Conservation (phyloP, 2,113 vertebrate species). For the human (Homo sapiens) region GRCh38 chr2:398001-398500, state of each 20-base stretch:
- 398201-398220: background rate
- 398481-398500: too few relatives aligned
- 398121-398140: background rate
- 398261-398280: background rate
- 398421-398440: background rate
- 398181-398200: too few relatives aligned
- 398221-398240: background rate
- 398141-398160: background rate
- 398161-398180: background rate
- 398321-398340: too few relatives aligned
- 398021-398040: background rate
- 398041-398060: background rate
- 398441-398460: background rate
- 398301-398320: background rate
- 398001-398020: background rate
- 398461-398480: too few relatives aligned
- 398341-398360: background rate
- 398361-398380: fast-evolving
- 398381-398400: background rate
- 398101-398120: background rate
- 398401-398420: fast-evolving
- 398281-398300: background rate
- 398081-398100: too few relatives aligned
- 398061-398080: background rate
- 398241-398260: background rate